A percentile compares a stretch with the other conserved stretches of the same genome.
Evolutionary conservation across 2,113 vertebrate genomes (phyloP).

Genomic region (Progne subis): DNA sequence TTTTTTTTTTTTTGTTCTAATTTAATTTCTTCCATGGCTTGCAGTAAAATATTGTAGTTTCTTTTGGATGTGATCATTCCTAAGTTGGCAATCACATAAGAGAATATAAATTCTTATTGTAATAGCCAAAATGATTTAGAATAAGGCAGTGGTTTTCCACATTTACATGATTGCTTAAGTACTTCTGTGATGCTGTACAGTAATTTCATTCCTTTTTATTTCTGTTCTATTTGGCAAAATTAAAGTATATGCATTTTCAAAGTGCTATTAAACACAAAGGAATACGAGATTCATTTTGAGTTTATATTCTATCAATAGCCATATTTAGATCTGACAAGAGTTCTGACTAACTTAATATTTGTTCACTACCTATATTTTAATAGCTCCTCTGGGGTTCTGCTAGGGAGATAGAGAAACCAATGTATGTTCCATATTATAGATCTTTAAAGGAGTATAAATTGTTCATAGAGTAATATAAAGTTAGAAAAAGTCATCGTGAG

Average conservation of each 20-base stretch:
- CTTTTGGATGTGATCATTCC: background rate
- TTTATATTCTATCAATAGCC: background rate
- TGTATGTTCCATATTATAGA: background rate
- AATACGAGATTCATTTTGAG: background rate
- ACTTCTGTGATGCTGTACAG: background rate
- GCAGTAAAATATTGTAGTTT: background rate
- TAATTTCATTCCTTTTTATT: constrained; percentile 13
- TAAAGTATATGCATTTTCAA: background rate
- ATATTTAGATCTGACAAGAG: background rate
- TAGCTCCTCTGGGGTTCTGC: background rate
- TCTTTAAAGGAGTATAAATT: background rate
- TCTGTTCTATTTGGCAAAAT: background rate
- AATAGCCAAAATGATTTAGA: background rate
- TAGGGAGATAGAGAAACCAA: background rate
- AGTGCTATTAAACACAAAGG: background rate
- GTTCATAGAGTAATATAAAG: background rate
- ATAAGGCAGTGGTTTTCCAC: background rate
- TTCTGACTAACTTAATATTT: background rate
- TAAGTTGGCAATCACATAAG: background rate
- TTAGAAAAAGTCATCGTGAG: background rate
- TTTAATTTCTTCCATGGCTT: background rate
- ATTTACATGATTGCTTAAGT: constrained; percentile 1
- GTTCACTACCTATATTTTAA: background rate
- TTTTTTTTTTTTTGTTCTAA: background rate
- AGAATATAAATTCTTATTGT: background rate